Conservation (phyloP, 2,888 invertebrate species). For the Anodontia alba region DNA sequence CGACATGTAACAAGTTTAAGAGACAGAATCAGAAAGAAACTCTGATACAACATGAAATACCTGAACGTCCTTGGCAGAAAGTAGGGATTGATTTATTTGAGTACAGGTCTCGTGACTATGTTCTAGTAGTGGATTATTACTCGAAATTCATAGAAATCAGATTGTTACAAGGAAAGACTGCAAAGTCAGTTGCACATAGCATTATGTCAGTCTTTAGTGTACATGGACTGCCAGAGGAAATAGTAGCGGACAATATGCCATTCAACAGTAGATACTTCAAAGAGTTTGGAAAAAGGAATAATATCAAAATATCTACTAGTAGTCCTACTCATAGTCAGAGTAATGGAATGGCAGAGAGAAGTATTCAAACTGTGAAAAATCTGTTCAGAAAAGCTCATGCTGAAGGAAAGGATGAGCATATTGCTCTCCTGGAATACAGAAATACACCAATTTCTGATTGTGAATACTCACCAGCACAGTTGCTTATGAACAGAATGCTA, state of each 20-base stretch:
- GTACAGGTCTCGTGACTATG: constrained; percentile 37
- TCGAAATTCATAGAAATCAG: constrained; percentile 60
- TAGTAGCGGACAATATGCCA: constrained; percentile 60
- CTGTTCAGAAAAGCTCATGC: constrained; percentile 46
- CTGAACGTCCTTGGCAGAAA: constrained; percentile 49
- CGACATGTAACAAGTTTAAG: constrained; percentile 18
- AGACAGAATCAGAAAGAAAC: constrained; percentile 20
- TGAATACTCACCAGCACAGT: constrained; percentile 40
- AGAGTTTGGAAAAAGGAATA: constrained; percentile 9
- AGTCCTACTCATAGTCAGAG: constrained; percentile 42
- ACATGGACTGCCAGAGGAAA: constrained; percentile 52
- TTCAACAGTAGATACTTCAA: constrained; percentile 36
- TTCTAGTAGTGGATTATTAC: constrained; percentile 61
- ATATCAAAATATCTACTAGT: neutral
- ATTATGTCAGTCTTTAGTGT: constrained; percentile 52
- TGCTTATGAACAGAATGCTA: constrained; percentile 42
- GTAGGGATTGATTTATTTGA: constrained; percentile 51
- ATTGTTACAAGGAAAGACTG: constrained; percentile 46
- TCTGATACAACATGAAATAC: constrained; percentile 27
- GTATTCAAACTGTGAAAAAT: constrained; percentile 45
- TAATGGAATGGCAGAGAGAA: constrained; percentile 49
- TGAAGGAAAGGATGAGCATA: constrained; percentile 44
- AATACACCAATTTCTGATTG: constrained; percentile 52
- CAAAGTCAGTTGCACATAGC: constrained; percentile 30
- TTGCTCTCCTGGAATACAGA: constrained; percentile 52